Percentiles rank a stretch among this genome's conserved stretches.
phyloP scores from a whole-genome alignment of 2,888 invertebrate species.

The Epirrhoe alternata region DNA sequence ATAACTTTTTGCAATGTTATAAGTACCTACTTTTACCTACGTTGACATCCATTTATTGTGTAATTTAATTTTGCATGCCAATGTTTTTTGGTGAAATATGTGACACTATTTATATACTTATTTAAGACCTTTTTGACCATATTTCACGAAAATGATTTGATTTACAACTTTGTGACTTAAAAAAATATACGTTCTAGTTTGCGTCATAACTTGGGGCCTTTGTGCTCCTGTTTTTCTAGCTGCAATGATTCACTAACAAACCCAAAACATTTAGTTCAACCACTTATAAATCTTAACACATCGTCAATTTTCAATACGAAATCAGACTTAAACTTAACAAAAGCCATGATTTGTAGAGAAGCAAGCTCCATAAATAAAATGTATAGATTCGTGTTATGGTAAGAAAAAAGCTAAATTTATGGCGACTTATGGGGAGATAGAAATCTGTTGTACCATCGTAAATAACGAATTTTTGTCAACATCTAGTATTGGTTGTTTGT shows the following conservation, averaged over 20 bases:
- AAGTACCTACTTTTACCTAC: no score
- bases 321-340: slow-evolving; percentile 56
- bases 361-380: slow-evolving; percentile 66
- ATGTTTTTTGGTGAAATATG: no score
- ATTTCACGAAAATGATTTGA: no score
- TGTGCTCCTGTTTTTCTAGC: no score
- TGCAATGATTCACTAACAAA: slow-evolving; percentile 24
- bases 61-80: no score
- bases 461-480: slow-evolving; percentile 47
- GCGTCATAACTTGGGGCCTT: no score
- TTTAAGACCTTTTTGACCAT: no score
- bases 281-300: slow-evolving; percentile 69
- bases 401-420: slow-evolving; percentile 72
- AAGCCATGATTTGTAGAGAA: slow-evolving; percentile 74
- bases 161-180: no score
- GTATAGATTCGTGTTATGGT: slow-evolving; percentile 50
- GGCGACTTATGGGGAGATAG: slow-evolving; percentile 60
- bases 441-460: slow-evolving; percentile 52
- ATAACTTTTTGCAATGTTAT: no score
- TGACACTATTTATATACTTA: no score
- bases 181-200: no score
- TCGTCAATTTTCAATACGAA: slow-evolving; percentile 66
- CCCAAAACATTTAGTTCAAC: slow-evolving; percentile 39
- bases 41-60: no score
- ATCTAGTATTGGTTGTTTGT: slow-evolving; percentile 25